phyloP scores from a whole-genome alignment of 2,888 invertebrate species.

The Drosophila kuntzei region DNA sequence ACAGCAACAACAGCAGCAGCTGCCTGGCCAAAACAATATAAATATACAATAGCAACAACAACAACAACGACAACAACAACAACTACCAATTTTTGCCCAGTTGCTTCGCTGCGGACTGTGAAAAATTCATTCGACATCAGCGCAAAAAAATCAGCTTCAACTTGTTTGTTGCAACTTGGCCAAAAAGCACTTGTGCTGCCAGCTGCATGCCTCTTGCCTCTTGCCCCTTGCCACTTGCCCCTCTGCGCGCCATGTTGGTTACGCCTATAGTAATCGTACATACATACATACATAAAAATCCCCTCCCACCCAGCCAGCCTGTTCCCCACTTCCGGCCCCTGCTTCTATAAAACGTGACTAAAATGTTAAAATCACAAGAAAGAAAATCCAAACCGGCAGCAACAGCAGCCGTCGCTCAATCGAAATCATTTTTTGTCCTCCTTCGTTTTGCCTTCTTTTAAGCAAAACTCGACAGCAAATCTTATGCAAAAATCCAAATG shows the following conservation, averaged over 20 bases:
- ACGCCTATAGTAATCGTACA: constrained; percentile 50
- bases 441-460: constrained; percentile 21
- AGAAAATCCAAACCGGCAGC: constrained; percentile 70
- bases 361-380: constrained; percentile 79
- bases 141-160: constrained; percentile 68
- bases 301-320: constrained; percentile 22
- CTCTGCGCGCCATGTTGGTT: constrained; percentile 77
- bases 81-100: constrained; percentile 44
- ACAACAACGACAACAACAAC: constrained; percentile 21
- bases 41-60: constrained; percentile 39
- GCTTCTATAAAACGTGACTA: constrained; percentile 78
- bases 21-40: constrained; percentile 61
- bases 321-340: not conserved
- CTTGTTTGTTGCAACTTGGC: constrained; percentile 54
- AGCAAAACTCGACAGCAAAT: constrained; percentile 48
- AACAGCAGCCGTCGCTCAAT: constrained; percentile 66
- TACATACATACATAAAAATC: constrained; percentile 29
- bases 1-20: constrained; percentile 68
- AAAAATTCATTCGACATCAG: constrained; percentile 78
- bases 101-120: constrained; percentile 66
- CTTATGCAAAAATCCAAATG: constrained; percentile 76
- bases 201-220: constrained; percentile 18
- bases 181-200: constrained; percentile 66
- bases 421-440: constrained; percentile 47
- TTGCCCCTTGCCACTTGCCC: not conserved